These are phyloP conservation scores for Cheilosia vernalis DNA, from an alignment of 2,888 invertebrate genomes.

Conservation along the genomic window DNA sequence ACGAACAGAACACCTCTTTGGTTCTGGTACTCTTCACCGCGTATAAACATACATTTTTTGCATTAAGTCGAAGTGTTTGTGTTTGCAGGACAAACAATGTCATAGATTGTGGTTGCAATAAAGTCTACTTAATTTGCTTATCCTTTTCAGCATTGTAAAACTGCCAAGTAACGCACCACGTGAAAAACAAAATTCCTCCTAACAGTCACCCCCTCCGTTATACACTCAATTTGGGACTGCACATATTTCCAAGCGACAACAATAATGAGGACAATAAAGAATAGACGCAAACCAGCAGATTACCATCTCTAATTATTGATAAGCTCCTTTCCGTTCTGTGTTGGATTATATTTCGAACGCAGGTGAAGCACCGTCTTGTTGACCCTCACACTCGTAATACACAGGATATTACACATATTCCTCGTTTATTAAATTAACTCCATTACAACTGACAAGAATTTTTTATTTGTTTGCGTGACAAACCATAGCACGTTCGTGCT, in stretches of 20 bases:
- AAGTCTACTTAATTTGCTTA: too few species aligned
- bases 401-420: constrained; percentile 69
- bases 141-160: not conserved
- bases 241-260: constrained; percentile 17
- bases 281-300: constrained; percentile 50
- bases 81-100: too few species aligned
- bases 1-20: too few species aligned
- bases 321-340: constrained; percentile 20
- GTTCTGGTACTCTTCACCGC: too few species aligned
- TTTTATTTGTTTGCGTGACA: constrained; percentile 63
- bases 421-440: constrained; percentile 73
- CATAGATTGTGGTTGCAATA: too few species aligned
- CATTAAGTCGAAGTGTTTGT: too few species aligned
- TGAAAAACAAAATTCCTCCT: not conserved
- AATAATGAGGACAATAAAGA: constrained; percentile 66
- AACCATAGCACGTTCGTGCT: constrained; percentile 13
- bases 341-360: not conserved
- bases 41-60: too few species aligned
- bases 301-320: constrained; percentile 53
- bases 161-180: not conserved
- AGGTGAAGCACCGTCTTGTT: constrained; percentile 64
- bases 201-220: not conserved
- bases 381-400: constrained; percentile 49
- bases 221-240: constrained; percentile 13
- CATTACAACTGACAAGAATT: constrained; percentile 60